Evolutionary conservation across 1,140 invertebrate genomes (phyloP).

Genomic region (Procambarus virginalis): DNA sequence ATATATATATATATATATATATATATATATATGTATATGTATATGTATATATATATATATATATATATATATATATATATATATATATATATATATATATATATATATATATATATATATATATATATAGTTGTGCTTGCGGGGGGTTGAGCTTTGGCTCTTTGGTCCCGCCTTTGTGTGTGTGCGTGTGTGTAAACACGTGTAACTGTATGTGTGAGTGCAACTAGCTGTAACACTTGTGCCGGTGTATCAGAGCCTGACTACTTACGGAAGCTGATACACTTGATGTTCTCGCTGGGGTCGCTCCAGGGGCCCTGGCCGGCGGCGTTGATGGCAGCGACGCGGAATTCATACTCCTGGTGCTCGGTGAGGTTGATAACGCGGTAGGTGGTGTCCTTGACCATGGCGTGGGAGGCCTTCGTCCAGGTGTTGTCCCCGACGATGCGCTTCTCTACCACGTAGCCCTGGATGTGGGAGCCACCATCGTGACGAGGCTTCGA

Average conservation of each 20-base stretch:
- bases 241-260: neutral
- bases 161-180: too few species aligned
- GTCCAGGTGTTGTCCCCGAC: constrained; percentile 90
- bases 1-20: too few species aligned
- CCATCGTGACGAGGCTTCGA: constrained; percentile 94
- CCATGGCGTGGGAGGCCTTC: constrained; percentile 87
- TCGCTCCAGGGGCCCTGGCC: constrained; percentile 94
- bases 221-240: too few species aligned
- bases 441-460: constrained; percentile 93
- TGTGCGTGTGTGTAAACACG: neutral
- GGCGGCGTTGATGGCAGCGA: constrained; percentile 95
- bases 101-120: too few species aligned
- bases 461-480: constrained; percentile 91
- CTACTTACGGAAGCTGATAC: constrained; percentile 70
- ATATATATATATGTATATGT: too few species aligned
- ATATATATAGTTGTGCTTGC: too few species aligned
- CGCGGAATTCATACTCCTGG: constrained; percentile 97
- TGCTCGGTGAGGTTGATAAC: constrained; percentile 94
- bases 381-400: constrained; percentile 86
- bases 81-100: too few species aligned
- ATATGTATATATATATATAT: too few species aligned
- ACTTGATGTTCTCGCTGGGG: constrained; percentile 90
- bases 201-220: neutral
- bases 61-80: too few species aligned
- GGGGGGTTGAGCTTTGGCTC: too few species aligned